These are phyloP conservation scores for Garrulus glandarius DNA, from an alignment of 2,797 vertebrate species.

Conservation along the genomic window DNA sequence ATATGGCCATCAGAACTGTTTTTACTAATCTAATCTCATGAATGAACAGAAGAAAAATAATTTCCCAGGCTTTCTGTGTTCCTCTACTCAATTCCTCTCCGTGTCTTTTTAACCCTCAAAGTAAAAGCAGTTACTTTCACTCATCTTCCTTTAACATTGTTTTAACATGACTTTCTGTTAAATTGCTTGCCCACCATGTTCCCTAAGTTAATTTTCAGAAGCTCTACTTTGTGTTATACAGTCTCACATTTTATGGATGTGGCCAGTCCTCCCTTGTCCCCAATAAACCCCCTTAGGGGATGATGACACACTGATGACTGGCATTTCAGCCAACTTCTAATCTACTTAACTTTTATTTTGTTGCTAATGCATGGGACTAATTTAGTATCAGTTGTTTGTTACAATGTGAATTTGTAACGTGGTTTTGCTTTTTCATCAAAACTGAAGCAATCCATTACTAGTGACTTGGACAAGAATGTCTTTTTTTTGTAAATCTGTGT, in stretches of 20 bases:
- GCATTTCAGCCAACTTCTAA: neutral
- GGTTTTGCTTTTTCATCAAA: neutral
- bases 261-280: neutral
- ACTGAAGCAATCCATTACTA: fast-evolving
- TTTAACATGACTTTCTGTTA: neutral
- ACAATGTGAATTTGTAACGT: neutral
- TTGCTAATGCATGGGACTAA: neutral
- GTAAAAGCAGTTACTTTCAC: neutral
- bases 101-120: neutral
- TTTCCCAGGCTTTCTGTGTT: neutral
- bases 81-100: neutral
- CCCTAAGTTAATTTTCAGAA: neutral
- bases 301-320: neutral
- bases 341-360: neutral
- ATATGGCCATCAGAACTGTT: fast-evolving
- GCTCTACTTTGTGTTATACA: neutral
- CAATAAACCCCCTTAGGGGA: neutral
- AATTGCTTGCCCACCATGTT: neutral
- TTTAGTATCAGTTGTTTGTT: neutral
- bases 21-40: neutral
- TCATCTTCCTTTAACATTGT: neutral
- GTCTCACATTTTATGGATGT: neutral
- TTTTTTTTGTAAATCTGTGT: neutral
- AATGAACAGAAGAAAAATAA: neutral
- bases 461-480: neutral